Evolutionary conservation across 1,140 invertebrate species (phyloP), one percentile per base, ranked within the genome.

Genomic region (Camponotus pennsylvanicus): DNA sequence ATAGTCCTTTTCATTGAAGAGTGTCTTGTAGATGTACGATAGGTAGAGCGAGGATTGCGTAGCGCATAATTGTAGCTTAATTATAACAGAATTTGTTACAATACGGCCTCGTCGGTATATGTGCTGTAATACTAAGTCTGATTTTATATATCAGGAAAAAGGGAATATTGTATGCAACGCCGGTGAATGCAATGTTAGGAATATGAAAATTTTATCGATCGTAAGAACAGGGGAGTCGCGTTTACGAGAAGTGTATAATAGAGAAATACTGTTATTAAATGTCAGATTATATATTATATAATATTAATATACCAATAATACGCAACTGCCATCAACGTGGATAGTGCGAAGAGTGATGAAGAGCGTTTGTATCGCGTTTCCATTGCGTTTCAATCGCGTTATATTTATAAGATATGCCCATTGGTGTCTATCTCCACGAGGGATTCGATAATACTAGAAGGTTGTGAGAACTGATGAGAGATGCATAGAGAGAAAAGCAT

Each of bases 71-170:
- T 86, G 75, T 64, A 88, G 70, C 84, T 78, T 71, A 69, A 49
- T 77, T 73, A 87, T 87, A 69, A 32, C 76, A 85, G 49, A 87
- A 89, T 86, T 86, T 88, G 66, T 92, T 90, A 86, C 52, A 83
- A 79, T 42, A 80, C 84, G 80, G 85, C 84, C 73, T 91, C 67
- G 67, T 52, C 4, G 15, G 49, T 52, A 52, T 83, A 69, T 52
- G 73, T 87, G 75, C 64, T 90, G 76, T 76, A 73, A 85, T 76
- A 70, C 75, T 79, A 91, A 93, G 91, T 92, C 89, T 93, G 92
- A 93, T 92, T 93, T 93, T 93, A 93, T 93, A 93, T 84, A 40
- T 79, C 67, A 69, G 42, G 21, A 66, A 83, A 66, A n/a, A 49
- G 83, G 57, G 15, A 76, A 34, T 77, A 76, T 82, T 71, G 49